Conservation (phyloP, 2,797 vertebrate genomes). For the Gallirallus australis region DNA sequence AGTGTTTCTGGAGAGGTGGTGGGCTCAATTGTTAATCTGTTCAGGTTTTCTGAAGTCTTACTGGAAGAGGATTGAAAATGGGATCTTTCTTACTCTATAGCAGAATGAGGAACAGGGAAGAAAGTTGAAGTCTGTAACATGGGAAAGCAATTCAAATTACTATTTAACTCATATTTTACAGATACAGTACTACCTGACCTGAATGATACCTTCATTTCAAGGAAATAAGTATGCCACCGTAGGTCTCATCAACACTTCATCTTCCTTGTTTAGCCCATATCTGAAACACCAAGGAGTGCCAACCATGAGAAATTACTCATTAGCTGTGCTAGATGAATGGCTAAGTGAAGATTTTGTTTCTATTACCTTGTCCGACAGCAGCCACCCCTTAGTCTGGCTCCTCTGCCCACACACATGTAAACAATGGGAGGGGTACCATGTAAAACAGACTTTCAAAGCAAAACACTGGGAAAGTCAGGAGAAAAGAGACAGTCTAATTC, state of each 20-base stretch:
- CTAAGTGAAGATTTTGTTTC: not conserved
- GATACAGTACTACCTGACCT: not conserved
- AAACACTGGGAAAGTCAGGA: not conserved
- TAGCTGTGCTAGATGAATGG: not conserved
- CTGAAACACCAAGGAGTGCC: not conserved
- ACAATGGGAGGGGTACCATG: slow-evolving; percentile 54
- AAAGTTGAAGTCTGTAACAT: not conserved
- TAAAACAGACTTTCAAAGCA: slow-evolving; percentile 55
- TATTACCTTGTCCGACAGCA: slow-evolving; percentile 41
- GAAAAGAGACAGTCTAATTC: not conserved
- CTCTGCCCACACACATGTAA: slow-evolving; percentile 66
- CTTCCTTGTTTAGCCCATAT: not conserved
- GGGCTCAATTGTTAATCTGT: not conserved
- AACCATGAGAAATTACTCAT: not conserved
- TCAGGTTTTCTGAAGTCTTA: not conserved
- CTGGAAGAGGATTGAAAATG: not conserved
- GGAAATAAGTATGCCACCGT: not conserved
- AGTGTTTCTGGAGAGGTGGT: not conserved
- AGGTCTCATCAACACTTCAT: not conserved
- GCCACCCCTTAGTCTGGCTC: slow-evolving; percentile 50
- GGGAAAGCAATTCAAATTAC: not conserved
- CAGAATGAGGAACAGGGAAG: not conserved
- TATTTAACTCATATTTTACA: not conserved
- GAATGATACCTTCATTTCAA: not conserved
- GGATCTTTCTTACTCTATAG: not conserved